phyloP scores from a whole-genome alignment of 2,113 vertebrate species.

The Acrocephalus kingi region DNA sequence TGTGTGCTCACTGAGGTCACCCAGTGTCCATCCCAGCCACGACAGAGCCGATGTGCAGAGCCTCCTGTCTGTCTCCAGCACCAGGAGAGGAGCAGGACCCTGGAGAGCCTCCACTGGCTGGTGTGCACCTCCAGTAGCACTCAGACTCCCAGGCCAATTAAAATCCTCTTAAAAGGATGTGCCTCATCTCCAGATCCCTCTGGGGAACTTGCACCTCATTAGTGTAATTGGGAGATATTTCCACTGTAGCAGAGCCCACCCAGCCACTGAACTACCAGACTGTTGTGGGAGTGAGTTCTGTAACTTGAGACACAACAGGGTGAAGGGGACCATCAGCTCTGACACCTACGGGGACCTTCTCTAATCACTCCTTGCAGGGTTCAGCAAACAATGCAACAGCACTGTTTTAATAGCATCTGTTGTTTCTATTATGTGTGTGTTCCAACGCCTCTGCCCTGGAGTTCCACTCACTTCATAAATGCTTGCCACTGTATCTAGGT shows the following conservation, averaged over 20 bases:
- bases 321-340: background rate
- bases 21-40: fast-evolving
- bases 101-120: background rate
- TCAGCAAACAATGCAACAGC: background rate
- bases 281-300: background rate
- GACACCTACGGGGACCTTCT: background rate
- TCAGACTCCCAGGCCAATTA: conserved; percentile 48
- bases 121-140: background rate
- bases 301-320: background rate
- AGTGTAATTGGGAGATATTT: conserved; percentile 43
- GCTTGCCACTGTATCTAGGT: background rate
- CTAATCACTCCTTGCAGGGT: background rate
- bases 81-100: background rate
- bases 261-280: background rate
- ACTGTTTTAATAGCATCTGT: background rate
- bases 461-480: background rate
- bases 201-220: conserved; percentile 33
- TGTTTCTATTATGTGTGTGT: background rate
- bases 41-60: background rate
- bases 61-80: background rate
- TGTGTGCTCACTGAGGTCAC: fast-evolving
- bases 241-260: conserved; percentile 6
- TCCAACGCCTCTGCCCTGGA: background rate
- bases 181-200: background rate
- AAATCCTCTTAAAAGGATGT: background rate